These are phyloP conservation scores for Fragum fragum DNA, from an alignment of 2,888 invertebrate genomes.

Conservation along the genomic window DNA sequence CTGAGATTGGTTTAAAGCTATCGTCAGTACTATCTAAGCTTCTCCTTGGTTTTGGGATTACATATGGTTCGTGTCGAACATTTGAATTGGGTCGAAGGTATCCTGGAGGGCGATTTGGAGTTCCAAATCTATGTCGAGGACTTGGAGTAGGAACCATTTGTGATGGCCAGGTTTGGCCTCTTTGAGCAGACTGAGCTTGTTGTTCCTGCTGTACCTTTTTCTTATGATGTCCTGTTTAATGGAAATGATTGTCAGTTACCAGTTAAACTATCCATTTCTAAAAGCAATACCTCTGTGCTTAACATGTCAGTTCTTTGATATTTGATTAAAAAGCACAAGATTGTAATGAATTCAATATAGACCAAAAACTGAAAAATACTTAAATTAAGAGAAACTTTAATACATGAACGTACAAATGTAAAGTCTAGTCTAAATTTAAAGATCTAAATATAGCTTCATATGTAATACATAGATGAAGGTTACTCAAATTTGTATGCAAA, in stretches of 20 bases:
- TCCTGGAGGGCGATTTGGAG: background rate
- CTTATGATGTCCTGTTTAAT: constrained; percentile 8
- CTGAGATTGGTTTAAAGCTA: background rate
- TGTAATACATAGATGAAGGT: too few species aligned
- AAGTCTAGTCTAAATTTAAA: too few species aligned
- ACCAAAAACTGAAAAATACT: too few species aligned
- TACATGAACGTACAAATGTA: too few species aligned
- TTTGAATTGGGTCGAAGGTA: background rate
- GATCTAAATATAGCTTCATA: too few species aligned
- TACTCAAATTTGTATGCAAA: too few species aligned
- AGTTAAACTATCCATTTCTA: too few species aligned
- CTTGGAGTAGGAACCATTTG: background rate
- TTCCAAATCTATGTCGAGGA: background rate
- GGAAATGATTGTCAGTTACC: background rate
- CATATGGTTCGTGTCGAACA: constrained; percentile 8
- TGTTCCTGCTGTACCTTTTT: background rate
- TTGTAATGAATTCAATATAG: too few species aligned
- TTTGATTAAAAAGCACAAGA: too few species aligned
- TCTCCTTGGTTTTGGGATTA: constrained; percentile 1
- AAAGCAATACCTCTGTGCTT: too few species aligned
- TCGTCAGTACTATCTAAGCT: background rate
- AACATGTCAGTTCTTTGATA: too few species aligned
- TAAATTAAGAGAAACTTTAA: too few species aligned
- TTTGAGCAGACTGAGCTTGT: background rate
- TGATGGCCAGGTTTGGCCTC: background rate